Evolutionary conservation across 2,797 vertebrate species (phyloP).

Genomic region (Pseudomugil tenellus): DNA sequence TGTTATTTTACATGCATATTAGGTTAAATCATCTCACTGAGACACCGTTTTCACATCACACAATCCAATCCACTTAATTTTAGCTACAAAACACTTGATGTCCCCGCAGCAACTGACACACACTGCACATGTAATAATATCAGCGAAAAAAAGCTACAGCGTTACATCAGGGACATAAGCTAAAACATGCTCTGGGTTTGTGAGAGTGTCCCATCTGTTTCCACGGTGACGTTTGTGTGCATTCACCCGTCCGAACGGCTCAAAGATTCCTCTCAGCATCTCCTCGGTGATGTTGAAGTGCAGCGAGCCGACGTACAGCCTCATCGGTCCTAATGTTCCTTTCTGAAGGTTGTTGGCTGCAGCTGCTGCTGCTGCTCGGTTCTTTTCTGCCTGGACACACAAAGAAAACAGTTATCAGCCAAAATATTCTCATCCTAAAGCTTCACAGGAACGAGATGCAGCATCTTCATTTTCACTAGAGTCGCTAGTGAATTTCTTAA

Average conservation of each 20-base stretch:
- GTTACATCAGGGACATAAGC: too few species aligned
- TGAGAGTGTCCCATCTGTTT: neutral
- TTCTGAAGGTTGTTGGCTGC: conserved; percentile 95
- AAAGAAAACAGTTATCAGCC: neutral
- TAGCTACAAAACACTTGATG: too few species aligned
- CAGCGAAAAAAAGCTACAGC: too few species aligned
- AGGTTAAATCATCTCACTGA: too few species aligned
- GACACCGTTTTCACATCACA: too few species aligned
- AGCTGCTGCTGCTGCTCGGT: conserved; percentile 93
- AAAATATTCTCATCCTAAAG: neutral
- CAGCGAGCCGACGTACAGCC: conserved; percentile 93
- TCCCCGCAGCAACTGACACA: too few species aligned
- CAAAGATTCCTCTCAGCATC: conserved; percentile 97
- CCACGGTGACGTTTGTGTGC: neutral
- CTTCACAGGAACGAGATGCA: too few species aligned
- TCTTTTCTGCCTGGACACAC: conserved; percentile 90
- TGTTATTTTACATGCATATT: too few species aligned
- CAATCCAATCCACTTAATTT: too few species aligned
- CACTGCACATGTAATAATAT: too few species aligned
- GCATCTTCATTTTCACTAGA: too few species aligned
- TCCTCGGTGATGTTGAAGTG: conserved; percentile 99
- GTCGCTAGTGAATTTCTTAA: too few species aligned
- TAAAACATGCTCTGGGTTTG: neutral
- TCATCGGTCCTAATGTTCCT: conserved; percentile 92
- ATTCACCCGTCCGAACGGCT: conserved; percentile 91